phyloP scores from a whole-genome alignment of 1,140 invertebrate genomes.

The Drosophila sturtevanti region DNA sequence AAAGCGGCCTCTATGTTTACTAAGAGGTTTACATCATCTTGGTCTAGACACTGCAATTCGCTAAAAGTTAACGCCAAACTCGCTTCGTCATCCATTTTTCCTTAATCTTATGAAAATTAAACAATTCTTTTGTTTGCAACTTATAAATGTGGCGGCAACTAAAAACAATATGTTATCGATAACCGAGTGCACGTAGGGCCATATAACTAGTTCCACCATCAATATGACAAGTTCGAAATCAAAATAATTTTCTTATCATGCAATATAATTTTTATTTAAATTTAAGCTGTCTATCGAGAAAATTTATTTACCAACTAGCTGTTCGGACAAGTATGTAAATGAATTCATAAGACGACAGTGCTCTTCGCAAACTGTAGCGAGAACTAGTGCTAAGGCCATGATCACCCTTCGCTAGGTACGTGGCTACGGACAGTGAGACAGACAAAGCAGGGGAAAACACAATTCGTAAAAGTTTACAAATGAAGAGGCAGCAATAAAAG shows the following conservation, averaged over 20 bases:
- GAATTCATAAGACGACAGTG: background rate
- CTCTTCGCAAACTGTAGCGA: background rate
- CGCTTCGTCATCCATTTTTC: background rate
- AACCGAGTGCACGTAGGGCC: background rate
- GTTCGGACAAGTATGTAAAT: background rate
- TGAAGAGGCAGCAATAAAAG: background rate
- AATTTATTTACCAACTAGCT: background rate
- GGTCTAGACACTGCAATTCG: conserved; percentile 42
- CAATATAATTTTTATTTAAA: background rate
- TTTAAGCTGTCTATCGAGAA: background rate
- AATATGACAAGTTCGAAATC: background rate
- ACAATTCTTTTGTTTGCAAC: background rate
- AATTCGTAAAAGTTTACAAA: conserved; percentile 4
- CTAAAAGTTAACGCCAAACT: conserved; percentile 21
- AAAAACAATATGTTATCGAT: background rate
- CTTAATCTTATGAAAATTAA: background rate
- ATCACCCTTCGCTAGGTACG: conserved; percentile 9
- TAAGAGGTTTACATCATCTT: conserved; percentile 30
- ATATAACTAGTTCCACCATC: background rate
- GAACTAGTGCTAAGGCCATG: background rate
- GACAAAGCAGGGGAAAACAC: conserved; percentile 1
- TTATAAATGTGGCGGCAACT: background rate
- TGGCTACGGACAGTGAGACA: background rate
- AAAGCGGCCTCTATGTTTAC: conserved; percentile 43
- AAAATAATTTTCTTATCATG: too few species aligned